A percentile compares a stretch with the other conserved stretches of the same genome.
phyloP scores from a whole-genome alignment of 2,797 vertebrate genomes.

The Triplophysa yarkandensis region DNA sequence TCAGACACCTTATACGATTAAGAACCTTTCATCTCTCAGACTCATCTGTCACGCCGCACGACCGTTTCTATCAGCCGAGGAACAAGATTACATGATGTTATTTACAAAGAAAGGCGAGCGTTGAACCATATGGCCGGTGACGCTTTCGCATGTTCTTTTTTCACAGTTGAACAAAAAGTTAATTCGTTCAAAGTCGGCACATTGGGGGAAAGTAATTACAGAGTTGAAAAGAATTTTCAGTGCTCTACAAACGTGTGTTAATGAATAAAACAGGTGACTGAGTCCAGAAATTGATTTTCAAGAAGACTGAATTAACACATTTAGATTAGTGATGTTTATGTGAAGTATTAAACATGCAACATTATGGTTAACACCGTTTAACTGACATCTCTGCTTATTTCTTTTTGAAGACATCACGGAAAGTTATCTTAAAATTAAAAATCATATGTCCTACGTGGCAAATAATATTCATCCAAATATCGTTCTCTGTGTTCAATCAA shows the following conservation, averaged over 20 bases:
- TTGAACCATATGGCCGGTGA: conserved; percentile 8
- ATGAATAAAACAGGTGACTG: conserved; percentile 46
- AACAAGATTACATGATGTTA: conserved; percentile 35
- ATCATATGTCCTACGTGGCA: too few relatives aligned
- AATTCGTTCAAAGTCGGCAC: conserved; percentile 40
- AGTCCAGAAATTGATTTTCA: conserved; percentile 45
- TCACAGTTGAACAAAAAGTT: conserved; percentile 28
- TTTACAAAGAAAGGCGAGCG: conserved; percentile 17
- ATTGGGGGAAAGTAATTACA: conserved; percentile 48
- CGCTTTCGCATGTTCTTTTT: conserved; percentile 23
- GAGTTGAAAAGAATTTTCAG: conserved; percentile 33
- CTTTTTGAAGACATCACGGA: too few relatives aligned
- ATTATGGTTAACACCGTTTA: not conserved
- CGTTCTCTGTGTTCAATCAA: too few relatives aligned
- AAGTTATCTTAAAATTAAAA: too few relatives aligned
- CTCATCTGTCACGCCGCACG: conserved; percentile 32
- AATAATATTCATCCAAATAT: too few relatives aligned
- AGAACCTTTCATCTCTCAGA: conserved; percentile 32
- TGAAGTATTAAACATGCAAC: not conserved
- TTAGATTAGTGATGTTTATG: conserved; percentile 19
- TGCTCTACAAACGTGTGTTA: conserved; percentile 29
- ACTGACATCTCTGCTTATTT: not conserved
- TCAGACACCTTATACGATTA: conserved; percentile 41
- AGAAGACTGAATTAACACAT: conserved; percentile 31
- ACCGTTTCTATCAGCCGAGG: conserved; percentile 20